Conservation (phyloP, 2,888 invertebrate genomes). For the Eupithecia exiguata region DNA sequence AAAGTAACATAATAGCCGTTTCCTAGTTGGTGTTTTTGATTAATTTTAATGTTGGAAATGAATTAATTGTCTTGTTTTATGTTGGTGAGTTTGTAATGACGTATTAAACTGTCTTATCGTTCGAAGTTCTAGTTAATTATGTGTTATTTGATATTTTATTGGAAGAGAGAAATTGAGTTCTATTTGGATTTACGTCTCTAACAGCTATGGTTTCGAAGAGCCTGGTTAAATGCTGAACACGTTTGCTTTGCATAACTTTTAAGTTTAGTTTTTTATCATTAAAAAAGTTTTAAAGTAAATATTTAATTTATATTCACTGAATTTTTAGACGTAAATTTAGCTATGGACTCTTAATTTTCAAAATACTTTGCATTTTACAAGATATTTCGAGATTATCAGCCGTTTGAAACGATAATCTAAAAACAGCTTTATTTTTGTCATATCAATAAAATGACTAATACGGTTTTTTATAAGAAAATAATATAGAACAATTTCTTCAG, state of each 20-base stretch:
- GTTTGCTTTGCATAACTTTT: too few species aligned
- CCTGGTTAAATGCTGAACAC: neutral
- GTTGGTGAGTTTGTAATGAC: constrained; percentile 49
- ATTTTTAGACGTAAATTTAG: too few species aligned
- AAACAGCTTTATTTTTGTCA: too few species aligned
- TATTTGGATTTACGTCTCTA: neutral
- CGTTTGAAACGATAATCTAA: too few species aligned
- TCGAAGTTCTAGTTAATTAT: constrained; percentile 50
- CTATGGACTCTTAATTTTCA: too few species aligned
- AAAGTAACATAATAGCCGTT: constrained; percentile 53
- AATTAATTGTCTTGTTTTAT: constrained; percentile 53
- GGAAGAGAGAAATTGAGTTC: neutral
- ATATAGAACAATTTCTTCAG: neutral
- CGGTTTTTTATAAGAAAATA: neutral
- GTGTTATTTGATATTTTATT: constrained; percentile 43
- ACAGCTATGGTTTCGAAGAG: neutral
- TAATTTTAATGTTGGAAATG: constrained; percentile 47
- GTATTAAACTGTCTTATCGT: constrained; percentile 49
- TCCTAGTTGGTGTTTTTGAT: constrained; percentile 42
- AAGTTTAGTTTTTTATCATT: too few species aligned
- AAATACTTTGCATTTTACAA: neutral
- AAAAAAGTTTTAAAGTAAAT: too few species aligned
- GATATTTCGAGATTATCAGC: neutral
- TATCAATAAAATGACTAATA: too few species aligned
- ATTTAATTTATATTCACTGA: too few species aligned